These are phyloP conservation scores for Synanceia verrucosa DNA, from an alignment of 2,797 vertebrate genomes.

Conservation along the genomic window DNA sequence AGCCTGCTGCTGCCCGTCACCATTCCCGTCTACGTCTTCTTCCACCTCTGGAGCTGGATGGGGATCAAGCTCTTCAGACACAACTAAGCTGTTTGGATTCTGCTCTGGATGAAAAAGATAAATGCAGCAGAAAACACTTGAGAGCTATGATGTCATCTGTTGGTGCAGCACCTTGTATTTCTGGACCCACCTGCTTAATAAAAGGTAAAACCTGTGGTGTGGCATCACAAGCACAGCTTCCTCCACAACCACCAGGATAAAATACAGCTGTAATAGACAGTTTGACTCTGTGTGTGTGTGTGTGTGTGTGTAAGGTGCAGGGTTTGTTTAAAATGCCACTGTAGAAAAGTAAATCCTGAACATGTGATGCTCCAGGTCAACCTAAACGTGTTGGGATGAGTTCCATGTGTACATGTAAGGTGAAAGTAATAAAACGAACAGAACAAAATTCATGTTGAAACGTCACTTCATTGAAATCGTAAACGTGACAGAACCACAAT, in stretches of 20 bases:
- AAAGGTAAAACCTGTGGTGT: background rate
- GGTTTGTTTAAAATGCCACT: background rate
- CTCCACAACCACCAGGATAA: background rate
- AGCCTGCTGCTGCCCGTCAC: conserved; percentile 91
- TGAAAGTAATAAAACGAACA: too few species aligned
- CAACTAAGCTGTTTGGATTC: conserved; percentile 76
- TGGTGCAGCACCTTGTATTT: background rate
- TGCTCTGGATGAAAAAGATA: background rate
- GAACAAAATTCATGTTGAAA: too few species aligned
- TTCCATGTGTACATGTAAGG: too few species aligned
- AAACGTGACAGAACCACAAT: too few species aligned
- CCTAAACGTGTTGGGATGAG: too few species aligned
- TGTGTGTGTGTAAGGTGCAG: background rate
- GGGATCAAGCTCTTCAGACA: conserved; percentile 94
- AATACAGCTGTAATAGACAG: background rate
- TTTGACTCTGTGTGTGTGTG: background rate
- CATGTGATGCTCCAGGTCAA: too few species aligned
- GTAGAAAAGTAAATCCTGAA: background rate
- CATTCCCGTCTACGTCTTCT: conserved; percentile 94
- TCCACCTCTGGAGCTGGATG: conserved; percentile 95
- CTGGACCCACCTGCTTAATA: background rate
- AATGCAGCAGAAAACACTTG: background rate
- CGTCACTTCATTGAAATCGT: background rate
- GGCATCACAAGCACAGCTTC: background rate
- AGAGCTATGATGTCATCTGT: background rate